Evolutionary conservation across 2,113 vertebrate species (phyloP).

Genomic region (Rattus rattus): DNA sequence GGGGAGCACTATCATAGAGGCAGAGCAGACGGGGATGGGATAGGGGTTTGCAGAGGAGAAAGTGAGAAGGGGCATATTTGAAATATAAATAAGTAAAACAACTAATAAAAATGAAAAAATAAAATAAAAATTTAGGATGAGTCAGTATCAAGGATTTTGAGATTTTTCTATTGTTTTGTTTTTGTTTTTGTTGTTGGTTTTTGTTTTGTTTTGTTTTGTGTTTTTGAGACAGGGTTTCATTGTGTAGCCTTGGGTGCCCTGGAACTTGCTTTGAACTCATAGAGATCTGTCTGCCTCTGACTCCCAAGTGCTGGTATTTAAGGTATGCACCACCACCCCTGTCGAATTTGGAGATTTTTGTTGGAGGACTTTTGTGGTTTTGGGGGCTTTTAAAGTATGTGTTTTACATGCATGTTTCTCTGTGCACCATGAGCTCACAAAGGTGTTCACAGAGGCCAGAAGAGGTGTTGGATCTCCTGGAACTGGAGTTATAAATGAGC

Average conservation of each 20-base stretch:
- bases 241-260: neutral
- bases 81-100: too few relatives aligned
- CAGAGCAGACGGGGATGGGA: too few relatives aligned
- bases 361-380: neutral
- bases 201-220: too few relatives aligned
- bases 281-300: neutral
- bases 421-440: neutral
- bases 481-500: neutral
- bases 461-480: neutral
- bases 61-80: too few relatives aligned
- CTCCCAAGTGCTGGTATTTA: neutral
- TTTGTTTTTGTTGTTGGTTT: neutral
- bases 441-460: neutral
- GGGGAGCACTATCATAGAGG: too few relatives aligned
- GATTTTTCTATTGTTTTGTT: neutral
- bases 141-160: neutral
- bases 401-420: neutral
- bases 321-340: neutral
- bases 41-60: too few relatives aligned
- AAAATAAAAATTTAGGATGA: neutral
- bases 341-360: neutral
- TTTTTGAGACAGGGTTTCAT: neutral
- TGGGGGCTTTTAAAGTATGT: neutral
- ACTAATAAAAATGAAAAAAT: too few relatives aligned
- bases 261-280: neutral